Conservation (phyloP, 2,888 invertebrate species). For the Bembecia ichneumoniformis region DNA sequence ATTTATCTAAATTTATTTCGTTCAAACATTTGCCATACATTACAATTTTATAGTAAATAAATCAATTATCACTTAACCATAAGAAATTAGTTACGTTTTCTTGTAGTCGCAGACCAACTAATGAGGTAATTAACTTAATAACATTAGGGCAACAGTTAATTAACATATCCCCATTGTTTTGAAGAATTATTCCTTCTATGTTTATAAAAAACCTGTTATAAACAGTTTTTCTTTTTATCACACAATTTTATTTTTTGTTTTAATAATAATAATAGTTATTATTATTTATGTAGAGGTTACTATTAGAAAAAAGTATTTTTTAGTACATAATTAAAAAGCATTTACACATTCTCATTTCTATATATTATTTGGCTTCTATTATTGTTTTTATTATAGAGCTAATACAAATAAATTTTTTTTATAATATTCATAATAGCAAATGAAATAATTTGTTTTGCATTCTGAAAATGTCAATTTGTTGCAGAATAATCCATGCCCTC, state of each 20-base stretch:
- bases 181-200: slow-evolving; percentile 7
- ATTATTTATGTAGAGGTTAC: no score
- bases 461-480: slow-evolving; percentile 30
- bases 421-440: not conserved
- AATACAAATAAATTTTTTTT: not conserved
- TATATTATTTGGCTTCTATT: not conserved
- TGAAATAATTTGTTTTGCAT: not conserved
- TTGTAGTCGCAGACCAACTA: not conserved
- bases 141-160: slow-evolving; percentile 14
- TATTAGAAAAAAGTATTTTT: no score
- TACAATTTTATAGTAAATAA: no score
- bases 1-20: no score
- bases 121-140: slow-evolving; percentile 12
- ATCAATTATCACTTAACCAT: no score
- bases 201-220: not conserved
- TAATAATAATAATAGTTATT: no score
- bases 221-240: not conserved
- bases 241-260: not conserved
- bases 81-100: no score
- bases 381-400: not conserved
- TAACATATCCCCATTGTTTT: slow-evolving; percentile 18
- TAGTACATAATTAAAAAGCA: no score
- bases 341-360: not conserved
- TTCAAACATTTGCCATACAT: no score
- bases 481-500: slow-evolving; percentile 87